Conservation (phyloP, 1,140 invertebrate genomes). For the Drosophila takahashii region DNA sequence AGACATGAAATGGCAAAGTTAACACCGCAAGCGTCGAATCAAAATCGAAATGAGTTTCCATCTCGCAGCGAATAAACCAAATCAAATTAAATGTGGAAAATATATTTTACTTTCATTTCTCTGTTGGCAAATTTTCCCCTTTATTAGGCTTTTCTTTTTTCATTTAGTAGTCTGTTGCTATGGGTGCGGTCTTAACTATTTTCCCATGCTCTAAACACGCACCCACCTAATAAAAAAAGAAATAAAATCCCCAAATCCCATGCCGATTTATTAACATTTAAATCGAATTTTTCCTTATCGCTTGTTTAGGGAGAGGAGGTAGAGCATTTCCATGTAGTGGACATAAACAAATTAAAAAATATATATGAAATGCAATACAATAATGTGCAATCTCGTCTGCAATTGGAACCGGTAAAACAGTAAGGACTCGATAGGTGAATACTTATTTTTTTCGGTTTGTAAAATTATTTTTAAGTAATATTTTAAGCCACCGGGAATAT, state of each 20-base stretch:
- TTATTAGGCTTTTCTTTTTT: not conserved
- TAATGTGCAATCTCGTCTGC: conserved; percentile 26
- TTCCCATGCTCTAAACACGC: conserved; percentile 11
- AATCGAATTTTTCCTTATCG: conserved; percentile 56
- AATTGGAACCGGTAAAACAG: conserved; percentile 20
- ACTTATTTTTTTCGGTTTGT: no score
- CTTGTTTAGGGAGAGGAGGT: conserved; percentile 19
- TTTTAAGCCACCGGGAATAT: not conserved
- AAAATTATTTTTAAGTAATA: not conserved
- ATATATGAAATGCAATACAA: conserved; percentile 32
- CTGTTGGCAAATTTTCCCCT: conserved; percentile 13
- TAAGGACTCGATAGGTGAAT: not conserved
- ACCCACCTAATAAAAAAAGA: conserved; percentile 2
- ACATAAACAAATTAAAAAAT: conserved; percentile 30
- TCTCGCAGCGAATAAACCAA: conserved; percentile 17
- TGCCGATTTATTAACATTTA: conserved; percentile 44
- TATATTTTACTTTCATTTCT: conserved; percentile 57
- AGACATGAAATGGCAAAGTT: conserved; percentile 65
- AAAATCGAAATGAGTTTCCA: conserved; percentile 30
- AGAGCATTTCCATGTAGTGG: conserved; percentile 32
- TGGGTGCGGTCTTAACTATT: conserved; percentile 31
- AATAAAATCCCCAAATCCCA: conserved; percentile 1
- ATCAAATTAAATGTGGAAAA: conserved; percentile 20
- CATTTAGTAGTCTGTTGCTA: not conserved
- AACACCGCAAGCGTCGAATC: conserved; percentile 41